Evolutionary conservation across 1,140 invertebrate genomes (phyloP).

Genomic region (Cotesia glomerata): DNA sequence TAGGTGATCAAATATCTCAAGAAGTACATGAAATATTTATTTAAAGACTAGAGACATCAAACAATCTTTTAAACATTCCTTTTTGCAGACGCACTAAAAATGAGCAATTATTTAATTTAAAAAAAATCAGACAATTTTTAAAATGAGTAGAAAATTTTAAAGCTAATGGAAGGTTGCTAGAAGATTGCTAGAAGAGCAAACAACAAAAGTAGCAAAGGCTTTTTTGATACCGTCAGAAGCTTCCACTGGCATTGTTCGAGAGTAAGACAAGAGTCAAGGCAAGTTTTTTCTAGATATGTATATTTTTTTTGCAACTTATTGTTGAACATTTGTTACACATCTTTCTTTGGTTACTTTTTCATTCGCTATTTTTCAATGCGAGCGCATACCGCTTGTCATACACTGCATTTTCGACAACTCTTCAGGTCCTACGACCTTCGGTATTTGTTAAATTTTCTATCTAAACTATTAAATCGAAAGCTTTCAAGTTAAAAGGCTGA

Average conservation of each 20-base stretch:
- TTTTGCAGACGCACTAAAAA: too few species aligned
- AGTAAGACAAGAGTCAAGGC: slow-evolving; percentile 11
- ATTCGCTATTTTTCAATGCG: neutral
- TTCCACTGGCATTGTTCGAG: neutral
- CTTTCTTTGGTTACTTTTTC: neutral
- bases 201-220: neutral
- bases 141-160: slow-evolving; percentile 8
- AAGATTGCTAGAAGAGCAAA: neutral
- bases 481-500: neutral
- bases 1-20: too few species aligned
- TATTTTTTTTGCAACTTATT: neutral
- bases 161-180: slow-evolving; percentile 1
- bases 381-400: too few species aligned
- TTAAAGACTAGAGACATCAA: too few species aligned
- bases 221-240: neutral
- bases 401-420: neutral
- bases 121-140: neutral
- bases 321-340: neutral
- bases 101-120: too few species aligned
- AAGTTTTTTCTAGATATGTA: neutral
- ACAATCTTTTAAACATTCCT: too few species aligned
- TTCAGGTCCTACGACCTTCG: neutral
- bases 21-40: too few species aligned
- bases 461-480: neutral
- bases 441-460: neutral